These are phyloP conservation scores for Pecten maximus DNA, from an alignment of 2,888 invertebrate species.

Conservation along the genomic window DNA sequence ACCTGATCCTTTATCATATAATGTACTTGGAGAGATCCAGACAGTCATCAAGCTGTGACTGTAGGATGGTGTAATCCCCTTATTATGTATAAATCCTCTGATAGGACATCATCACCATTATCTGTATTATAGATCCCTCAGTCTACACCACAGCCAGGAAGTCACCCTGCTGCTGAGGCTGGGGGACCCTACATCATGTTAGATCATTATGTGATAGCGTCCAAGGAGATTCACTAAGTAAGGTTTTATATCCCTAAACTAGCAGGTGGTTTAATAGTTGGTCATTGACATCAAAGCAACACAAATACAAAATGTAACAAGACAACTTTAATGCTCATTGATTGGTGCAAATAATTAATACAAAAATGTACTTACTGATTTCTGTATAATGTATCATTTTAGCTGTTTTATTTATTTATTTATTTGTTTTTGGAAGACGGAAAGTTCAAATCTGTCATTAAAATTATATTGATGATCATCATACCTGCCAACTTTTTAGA, in stretches of 20 bases:
- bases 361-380: too few species aligned
- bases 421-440: too few species aligned
- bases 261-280: too few species aligned
- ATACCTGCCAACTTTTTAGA: too few species aligned
- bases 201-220: background rate
- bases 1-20: background rate
- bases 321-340: too few species aligned
- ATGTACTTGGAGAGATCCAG: background rate
- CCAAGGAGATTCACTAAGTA: background rate
- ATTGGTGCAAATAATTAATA: too few species aligned
- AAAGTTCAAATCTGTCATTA: too few species aligned
- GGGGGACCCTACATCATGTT: background rate
- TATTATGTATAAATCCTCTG: background rate
- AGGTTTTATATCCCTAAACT: background rate
- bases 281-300: too few species aligned
- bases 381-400: too few species aligned
- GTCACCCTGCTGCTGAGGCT: background rate
- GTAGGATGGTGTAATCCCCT: background rate
- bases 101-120: background rate
- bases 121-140: background rate
- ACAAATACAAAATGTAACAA: too few species aligned
- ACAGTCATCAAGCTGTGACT: conserved; percentile 29
- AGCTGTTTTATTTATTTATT: too few species aligned
- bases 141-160: background rate
- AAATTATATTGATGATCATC: too few species aligned